Percentiles rank a stretch among this genome's conserved stretches.
Conservation (phyloP, 2,113 vertebrate genomes). For the Speoplatyrhinus poulsoni region DNA sequence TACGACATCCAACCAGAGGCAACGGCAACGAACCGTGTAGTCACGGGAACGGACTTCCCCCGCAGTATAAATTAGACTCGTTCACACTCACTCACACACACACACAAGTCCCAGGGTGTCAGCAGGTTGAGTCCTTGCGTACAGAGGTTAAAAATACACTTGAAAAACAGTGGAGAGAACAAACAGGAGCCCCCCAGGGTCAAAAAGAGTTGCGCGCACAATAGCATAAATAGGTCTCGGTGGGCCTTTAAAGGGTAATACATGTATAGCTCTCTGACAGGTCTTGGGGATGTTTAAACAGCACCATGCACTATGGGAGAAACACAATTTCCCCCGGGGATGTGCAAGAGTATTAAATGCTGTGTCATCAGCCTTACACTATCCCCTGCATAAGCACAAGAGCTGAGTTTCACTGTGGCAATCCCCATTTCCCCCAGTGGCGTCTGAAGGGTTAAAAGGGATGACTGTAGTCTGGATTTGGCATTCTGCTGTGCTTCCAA, state of each 20-base stretch:
- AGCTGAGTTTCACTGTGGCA: constrained; percentile 32
- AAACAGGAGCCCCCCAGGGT: constrained; percentile 12
- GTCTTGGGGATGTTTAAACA: constrained; percentile 39
- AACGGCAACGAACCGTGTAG: constrained; percentile 40
- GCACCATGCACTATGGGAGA: constrained; percentile 47
- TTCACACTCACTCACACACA: background rate
- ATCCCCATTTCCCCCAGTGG: constrained; percentile 33
- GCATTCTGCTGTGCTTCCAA: constrained; percentile 45
- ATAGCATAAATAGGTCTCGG: background rate
- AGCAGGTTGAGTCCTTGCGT: constrained; percentile 57
- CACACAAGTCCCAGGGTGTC: constrained; percentile 25
- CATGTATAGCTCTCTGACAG: constrained; percentile 5
- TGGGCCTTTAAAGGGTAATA: background rate
- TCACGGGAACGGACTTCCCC: constrained; percentile 23
- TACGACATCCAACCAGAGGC: constrained; percentile 44
- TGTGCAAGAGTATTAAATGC: constrained; percentile 53
- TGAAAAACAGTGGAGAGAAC: background rate
- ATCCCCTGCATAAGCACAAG: constrained; percentile 37
- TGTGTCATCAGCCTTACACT: constrained; percentile 39
- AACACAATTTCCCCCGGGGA: constrained; percentile 47
- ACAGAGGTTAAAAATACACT: constrained; percentile 8
- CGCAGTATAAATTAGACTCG: constrained; percentile 33
- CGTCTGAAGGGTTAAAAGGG: constrained; percentile 34
- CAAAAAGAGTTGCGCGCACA: constrained; percentile 24
- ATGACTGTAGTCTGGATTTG: constrained; percentile 42